Percentiles rank a stretch among this genome's conserved stretches.
phyloP scores from a whole-genome alignment of 1,140 invertebrate species.

The Cydia strobilella region DNA sequence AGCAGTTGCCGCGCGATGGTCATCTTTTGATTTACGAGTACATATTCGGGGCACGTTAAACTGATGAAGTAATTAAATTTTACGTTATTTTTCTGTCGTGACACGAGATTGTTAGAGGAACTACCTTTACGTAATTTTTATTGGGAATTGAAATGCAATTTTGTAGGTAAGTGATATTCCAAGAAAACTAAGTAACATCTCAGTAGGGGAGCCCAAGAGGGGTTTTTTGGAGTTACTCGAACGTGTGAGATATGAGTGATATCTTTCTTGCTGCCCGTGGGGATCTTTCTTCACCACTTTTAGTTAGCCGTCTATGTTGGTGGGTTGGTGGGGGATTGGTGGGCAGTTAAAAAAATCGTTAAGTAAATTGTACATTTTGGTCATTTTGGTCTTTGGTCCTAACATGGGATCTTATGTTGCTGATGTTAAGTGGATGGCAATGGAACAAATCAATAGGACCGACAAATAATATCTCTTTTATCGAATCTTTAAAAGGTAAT shows the following conservation, averaged over 20 bases:
- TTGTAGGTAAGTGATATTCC: neutral
- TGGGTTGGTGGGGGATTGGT: no score
- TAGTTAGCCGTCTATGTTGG: no score
- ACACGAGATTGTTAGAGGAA: neutral
- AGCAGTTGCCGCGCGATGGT: neutral
- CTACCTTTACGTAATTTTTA: slow-evolving; percentile 27
- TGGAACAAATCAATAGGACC: neutral
- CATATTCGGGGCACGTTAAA: slow-evolving; percentile 22
- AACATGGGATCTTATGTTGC: neutral
- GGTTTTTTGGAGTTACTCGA: no score
- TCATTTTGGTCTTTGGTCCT: no score
- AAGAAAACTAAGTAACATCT: neutral
- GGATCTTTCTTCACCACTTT: no score
- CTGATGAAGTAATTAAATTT: slow-evolving; percentile 32
- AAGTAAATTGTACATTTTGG: no score
- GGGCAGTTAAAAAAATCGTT: no score
- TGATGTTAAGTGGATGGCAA: neutral
- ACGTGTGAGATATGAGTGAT: no score
- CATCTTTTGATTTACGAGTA: neutral
- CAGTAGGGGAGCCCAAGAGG: no score
- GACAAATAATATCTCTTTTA: slow-evolving; percentile 17
- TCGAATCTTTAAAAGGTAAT: neutral
- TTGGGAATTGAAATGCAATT: slow-evolving; percentile 14
- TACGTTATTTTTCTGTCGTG: slow-evolving; percentile 22
- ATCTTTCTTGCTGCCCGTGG: no score